These are phyloP conservation scores for Trilocha varians DNA, from an alignment of 2,888 invertebrate genomes.

Conservation along the genomic window DNA sequence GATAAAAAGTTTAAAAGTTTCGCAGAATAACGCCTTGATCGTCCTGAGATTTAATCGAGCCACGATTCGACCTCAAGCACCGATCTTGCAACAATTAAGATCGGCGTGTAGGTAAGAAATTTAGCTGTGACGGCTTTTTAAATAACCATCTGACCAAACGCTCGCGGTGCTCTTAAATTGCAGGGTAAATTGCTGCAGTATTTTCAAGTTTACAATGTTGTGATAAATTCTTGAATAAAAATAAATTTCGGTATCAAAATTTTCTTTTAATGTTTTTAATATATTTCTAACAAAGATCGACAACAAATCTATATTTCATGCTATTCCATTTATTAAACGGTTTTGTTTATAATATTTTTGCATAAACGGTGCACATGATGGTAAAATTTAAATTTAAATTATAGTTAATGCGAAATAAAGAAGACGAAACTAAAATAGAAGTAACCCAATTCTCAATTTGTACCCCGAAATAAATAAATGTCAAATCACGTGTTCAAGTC, in stretches of 20 bases:
- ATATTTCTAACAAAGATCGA: too few species aligned
- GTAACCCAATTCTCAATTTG: too few species aligned
- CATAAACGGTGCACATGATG: too few species aligned
- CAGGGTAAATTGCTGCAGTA: slow-evolving; percentile 10
- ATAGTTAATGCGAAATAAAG: too few species aligned
- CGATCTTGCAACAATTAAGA: slow-evolving; percentile 42
- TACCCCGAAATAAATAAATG: too few species aligned
- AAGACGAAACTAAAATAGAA: too few species aligned
- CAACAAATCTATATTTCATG: too few species aligned
- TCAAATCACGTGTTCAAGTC: too few species aligned
- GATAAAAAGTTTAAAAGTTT: slow-evolving; percentile 1
- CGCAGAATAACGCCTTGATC: slow-evolving; percentile 27
- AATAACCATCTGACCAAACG: slow-evolving; percentile 27
- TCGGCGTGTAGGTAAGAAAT: slow-evolving; percentile 28
- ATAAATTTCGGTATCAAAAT: background rate
- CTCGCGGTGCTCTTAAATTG: slow-evolving; percentile 29
- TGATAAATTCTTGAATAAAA: background rate
- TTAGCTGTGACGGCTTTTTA: slow-evolving; percentile 34
- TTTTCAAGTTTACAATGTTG: background rate
- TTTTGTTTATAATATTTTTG: too few species aligned
- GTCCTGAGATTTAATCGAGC: slow-evolving; percentile 29
- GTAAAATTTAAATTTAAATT: too few species aligned
- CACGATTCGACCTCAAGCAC: slow-evolving; percentile 31
- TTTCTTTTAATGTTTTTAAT: too few species aligned
- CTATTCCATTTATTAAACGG: too few species aligned